Evolutionary conservation across 2,888 invertebrate species (phyloP).

Genomic region (Parascotia fuliginaria): DNA sequence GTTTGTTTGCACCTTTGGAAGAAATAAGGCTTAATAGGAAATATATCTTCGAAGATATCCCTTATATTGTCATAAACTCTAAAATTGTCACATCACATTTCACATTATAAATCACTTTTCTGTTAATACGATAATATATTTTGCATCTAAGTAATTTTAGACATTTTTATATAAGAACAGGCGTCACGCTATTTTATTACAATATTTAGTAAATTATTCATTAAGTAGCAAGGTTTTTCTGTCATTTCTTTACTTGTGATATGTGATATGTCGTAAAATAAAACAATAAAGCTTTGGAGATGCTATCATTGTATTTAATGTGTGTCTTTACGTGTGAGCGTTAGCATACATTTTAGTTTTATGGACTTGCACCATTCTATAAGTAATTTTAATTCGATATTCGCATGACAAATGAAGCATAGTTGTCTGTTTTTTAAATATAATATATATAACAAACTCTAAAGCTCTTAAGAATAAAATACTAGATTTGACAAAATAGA

Average conservation of each 20-base stretch:
- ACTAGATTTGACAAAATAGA: no score
- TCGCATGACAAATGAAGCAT: background rate
- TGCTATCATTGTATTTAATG: slow-evolving; percentile 38
- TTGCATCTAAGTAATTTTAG: no score
- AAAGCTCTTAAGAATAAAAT: no score
- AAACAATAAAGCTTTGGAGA: slow-evolving; percentile 45
- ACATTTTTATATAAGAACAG: slow-evolving; percentile 6
- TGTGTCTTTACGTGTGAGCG: slow-evolving; percentile 19
- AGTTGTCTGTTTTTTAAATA: no score
- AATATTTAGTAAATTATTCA: slow-evolving; percentile 12
- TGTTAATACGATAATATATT: no score
- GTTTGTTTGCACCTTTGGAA: no score
- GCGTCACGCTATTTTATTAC: slow-evolving; percentile 3
- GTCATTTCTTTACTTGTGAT: slow-evolving; percentile 41
- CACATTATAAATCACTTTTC: no score
- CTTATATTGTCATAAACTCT: no score
- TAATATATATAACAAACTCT: no score
- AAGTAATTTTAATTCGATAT: background rate
- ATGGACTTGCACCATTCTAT: background rate
- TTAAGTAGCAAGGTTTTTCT: slow-evolving; percentile 26
- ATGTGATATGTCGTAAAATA: slow-evolving; percentile 53
- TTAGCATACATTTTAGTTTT: slow-evolving; percentile 20
- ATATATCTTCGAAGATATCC: no score
- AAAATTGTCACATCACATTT: no score
- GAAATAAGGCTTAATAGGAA: no score